These are phyloP conservation scores for Antrozous pallidus DNA, from an alignment of 2,797 vertebrate species.

Conservation along the genomic window DNA sequence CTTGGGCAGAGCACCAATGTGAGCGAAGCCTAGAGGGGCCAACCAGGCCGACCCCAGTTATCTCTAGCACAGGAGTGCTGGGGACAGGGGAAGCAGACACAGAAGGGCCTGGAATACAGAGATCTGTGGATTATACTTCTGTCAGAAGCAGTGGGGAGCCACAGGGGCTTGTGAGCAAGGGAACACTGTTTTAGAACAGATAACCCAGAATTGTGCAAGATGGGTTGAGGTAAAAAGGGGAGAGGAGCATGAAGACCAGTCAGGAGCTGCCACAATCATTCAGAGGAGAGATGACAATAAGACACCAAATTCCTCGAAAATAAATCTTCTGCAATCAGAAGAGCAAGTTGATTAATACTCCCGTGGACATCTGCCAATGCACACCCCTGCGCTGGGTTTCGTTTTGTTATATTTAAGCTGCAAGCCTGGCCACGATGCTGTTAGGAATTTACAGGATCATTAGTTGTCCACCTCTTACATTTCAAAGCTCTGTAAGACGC, in stretches of 20 bases:
- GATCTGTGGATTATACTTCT: not conserved
- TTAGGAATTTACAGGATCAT: not conserved
- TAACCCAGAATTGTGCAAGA: not conserved
- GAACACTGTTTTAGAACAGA: not conserved
- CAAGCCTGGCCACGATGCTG: not conserved
- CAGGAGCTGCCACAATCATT: not conserved
- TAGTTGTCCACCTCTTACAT: not conserved
- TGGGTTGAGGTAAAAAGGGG: not conserved
- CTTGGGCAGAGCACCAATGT: not conserved
- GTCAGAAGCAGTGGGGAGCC: not conserved
- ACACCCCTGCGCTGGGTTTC: not conserved
- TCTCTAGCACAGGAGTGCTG: not conserved
- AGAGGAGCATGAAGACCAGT: not conserved
- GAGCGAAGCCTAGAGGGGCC: not conserved
- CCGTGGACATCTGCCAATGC: constrained; percentile 67
- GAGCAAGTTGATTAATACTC: constrained; percentile 69
- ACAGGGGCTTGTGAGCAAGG: not conserved
- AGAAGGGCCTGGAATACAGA: not conserved
- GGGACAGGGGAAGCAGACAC: no score
- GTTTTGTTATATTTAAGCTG: not conserved
- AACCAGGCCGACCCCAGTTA: not conserved
- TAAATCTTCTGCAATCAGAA: constrained; percentile 57
- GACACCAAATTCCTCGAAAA: constrained; percentile 65
- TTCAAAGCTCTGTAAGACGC: not conserved
- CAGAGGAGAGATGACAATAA: not conserved